These are phyloP conservation scores for Poecilia picta DNA, from an alignment of 2,797 vertebrate genomes.

Conservation along the genomic window DNA sequence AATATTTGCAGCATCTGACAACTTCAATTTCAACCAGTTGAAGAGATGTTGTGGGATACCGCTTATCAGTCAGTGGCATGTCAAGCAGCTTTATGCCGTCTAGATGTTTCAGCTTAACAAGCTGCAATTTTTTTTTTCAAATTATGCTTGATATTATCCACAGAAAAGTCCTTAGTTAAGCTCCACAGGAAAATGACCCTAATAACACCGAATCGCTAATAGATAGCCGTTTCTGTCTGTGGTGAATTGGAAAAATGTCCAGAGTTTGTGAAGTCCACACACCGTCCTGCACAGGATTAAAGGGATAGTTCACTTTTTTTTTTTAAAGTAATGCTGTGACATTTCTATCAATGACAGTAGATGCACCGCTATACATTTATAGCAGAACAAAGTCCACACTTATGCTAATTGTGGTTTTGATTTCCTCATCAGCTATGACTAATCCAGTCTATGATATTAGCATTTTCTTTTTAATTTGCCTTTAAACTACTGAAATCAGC, in stretches of 20 bases:
- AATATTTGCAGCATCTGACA: background rate
- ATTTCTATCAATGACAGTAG: background rate
- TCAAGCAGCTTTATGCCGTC: background rate
- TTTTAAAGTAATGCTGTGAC: background rate
- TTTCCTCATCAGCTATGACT: background rate
- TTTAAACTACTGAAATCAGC: background rate
- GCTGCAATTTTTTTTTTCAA: background rate
- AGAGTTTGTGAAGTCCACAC: background rate
- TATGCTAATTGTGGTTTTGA: background rate
- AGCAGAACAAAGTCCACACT: background rate
- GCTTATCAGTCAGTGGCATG: background rate
- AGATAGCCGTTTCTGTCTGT: background rate
- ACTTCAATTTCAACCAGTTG: background rate
- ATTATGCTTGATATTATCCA: too few relatives aligned
- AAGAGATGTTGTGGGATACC: background rate
- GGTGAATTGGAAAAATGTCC: background rate
- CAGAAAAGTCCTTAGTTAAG: background rate
- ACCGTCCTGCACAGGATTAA: background rate
- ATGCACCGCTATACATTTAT: background rate
- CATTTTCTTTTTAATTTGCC: background rate
- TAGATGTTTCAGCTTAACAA: background rate
- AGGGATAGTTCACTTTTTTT: background rate
- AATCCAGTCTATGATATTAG: background rate
- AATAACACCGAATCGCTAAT: background rate
- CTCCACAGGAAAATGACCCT: background rate